These are phyloP conservation scores for Philopotamus ludificatus DNA, from an alignment of 1,140 invertebrate species.

Conservation along the genomic window DNA sequence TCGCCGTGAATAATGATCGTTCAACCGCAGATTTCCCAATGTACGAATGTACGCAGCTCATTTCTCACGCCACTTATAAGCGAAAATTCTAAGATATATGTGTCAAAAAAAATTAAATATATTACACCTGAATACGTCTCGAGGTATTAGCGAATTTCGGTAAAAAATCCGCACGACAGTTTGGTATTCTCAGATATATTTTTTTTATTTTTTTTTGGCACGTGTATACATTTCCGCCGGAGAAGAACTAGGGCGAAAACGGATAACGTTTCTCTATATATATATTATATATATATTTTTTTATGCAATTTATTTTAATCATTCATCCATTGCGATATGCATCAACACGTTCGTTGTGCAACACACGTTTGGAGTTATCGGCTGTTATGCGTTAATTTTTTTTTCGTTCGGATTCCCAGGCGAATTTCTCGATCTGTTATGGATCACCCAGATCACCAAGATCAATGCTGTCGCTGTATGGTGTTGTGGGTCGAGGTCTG, in stretches of 20 bases:
- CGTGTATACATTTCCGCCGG: too few species aligned
- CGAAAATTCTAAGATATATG: background rate
- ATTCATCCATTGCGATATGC: too few species aligned
- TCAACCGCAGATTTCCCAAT: slow-evolving; percentile 23
- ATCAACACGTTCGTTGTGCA: background rate
- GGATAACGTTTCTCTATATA: too few species aligned
- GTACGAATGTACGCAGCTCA: background rate
- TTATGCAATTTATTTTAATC: too few species aligned
- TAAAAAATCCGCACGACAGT: background rate
- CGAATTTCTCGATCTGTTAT: too few species aligned
- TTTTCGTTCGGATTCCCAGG: too few species aligned
- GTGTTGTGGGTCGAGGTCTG: background rate
- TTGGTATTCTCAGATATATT: too few species aligned
- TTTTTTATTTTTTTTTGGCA: too few species aligned
- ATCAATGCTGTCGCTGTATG: background rate
- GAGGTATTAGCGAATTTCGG: background rate
- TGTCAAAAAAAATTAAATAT: background rate
- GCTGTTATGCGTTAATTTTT: too few species aligned
- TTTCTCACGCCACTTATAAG: slow-evolving; percentile 12
- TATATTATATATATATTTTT: too few species aligned
- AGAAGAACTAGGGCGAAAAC: too few species aligned
- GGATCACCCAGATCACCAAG: too few species aligned
- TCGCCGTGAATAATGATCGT: slow-evolving; percentile 25
- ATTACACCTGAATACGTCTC: background rate
- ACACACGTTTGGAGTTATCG: background rate